phyloP scores from a whole-genome alignment of 2,888 invertebrate genomes.

The Brenthis daphne region DNA sequence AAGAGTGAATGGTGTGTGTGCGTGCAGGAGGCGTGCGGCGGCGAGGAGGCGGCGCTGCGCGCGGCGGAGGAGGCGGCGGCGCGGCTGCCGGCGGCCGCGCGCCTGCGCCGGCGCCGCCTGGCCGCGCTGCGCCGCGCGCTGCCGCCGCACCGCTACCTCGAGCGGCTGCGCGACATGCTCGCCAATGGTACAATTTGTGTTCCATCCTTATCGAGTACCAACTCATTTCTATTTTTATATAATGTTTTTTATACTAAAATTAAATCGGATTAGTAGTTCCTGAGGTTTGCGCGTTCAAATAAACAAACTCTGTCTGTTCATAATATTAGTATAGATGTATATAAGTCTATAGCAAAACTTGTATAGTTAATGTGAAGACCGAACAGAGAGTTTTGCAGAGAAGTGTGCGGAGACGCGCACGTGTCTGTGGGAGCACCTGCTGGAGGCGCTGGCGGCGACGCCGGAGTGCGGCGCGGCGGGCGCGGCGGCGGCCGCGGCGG shows the following conservation, averaged over 20 bases:
- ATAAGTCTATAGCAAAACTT: neutral
- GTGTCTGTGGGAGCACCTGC: slow-evolving; percentile 54
- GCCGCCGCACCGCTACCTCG: slow-evolving; percentile 40
- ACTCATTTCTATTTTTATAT: too few relatives aligned
- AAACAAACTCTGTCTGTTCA: too few relatives aligned
- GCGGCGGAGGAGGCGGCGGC: slow-evolving; percentile 40
- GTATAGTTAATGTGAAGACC: neutral
- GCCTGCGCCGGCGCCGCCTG: slow-evolving; percentile 39
- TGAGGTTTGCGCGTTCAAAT: too few relatives aligned
- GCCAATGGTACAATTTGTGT: slow-evolving; percentile 33
- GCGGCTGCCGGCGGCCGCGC: slow-evolving; percentile 33
- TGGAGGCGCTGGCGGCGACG: slow-evolving; percentile 45
- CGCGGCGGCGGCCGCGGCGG: slow-evolving; percentile 37
- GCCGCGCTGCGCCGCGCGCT: slow-evolving; percentile 41
- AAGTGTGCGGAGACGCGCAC: slow-evolving; percentile 20
- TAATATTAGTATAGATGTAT: too few relatives aligned
- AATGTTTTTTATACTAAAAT: too few relatives aligned
- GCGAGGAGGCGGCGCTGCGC: slow-evolving; percentile 40
- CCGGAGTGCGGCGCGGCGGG: slow-evolving; percentile 37
- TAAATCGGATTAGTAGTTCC: too few relatives aligned
- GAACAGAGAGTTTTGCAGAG: neutral
- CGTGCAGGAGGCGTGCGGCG: slow-evolving; percentile 50
- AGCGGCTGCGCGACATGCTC: slow-evolving; percentile 44
- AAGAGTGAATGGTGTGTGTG: neutral
- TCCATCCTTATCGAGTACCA: neutral